phyloP scores from a whole-genome alignment of 2,113 vertebrate species.

The Plecturocebus donacophilus region DNA sequence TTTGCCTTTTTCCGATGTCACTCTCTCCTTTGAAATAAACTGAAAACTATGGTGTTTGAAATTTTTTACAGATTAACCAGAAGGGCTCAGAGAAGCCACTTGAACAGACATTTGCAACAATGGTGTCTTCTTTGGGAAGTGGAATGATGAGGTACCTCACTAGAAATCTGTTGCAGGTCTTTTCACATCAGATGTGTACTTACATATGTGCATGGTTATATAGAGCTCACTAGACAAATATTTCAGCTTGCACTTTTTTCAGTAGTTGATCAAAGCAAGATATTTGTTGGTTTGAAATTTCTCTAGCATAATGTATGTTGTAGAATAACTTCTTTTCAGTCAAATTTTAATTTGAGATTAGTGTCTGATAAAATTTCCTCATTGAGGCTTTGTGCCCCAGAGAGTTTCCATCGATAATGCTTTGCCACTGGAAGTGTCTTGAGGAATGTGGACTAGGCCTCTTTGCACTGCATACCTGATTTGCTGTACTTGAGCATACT shows the following conservation, averaged over 20 bases:
- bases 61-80: constrained; percentile 92
- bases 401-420: accelerated
- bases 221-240: not conserved
- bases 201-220: accelerated
- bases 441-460: not conserved
- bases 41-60: not conserved
- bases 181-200: not conserved
- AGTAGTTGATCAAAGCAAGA: not conserved
- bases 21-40: constrained; percentile 25
- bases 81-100: constrained; percentile 97
- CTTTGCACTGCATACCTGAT: accelerated
- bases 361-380: not conserved
- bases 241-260: not conserved
- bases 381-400: not conserved
- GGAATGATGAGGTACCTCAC: constrained; percentile 92
- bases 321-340: not conserved
- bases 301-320: not conserved
- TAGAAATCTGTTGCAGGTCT: not conserved
- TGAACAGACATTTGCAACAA: constrained; percentile 92
- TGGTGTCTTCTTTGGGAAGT: constrained; percentile 91
- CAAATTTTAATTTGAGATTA: not conserved
- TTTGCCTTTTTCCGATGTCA: not conserved
- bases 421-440: not conserved
- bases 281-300: not conserved
- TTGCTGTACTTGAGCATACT: not conserved